These are phyloP conservation scores for Lysandra bellargus DNA, from an alignment of 2,888 invertebrate genomes.

Conservation along the genomic window DNA sequence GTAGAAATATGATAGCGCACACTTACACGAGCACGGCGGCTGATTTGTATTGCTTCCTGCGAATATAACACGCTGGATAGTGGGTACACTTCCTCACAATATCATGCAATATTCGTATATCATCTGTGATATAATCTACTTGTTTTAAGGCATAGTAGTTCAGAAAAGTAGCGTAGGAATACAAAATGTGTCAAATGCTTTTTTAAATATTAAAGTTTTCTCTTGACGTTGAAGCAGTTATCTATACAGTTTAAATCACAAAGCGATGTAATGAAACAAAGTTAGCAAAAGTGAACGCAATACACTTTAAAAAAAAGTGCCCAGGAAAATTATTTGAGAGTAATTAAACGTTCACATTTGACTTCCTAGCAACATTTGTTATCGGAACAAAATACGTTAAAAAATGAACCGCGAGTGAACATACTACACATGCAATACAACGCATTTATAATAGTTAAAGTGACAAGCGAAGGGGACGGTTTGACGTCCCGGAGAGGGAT, in stretches of 20 bases:
- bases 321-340: not conserved
- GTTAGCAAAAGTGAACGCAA: not conserved
- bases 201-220: not conserved
- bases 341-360: not conserved
- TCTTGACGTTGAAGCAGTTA: no score
- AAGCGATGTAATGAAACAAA: not conserved
- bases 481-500: constrained; percentile 34
- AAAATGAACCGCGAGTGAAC: constrained; percentile 10
- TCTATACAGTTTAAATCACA: not conserved
- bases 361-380: not conserved
- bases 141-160: not conserved
- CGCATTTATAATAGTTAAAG: constrained; percentile 37
- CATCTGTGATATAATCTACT: constrained; percentile 6
- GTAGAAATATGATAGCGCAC: constrained; percentile 27
- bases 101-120: constrained; percentile 3
- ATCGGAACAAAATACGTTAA: not conserved
- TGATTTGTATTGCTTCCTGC: constrained; percentile 37
- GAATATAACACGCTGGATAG: constrained; percentile 20
- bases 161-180: not conserved
- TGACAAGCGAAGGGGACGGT: constrained; percentile 35
- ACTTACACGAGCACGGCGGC: constrained; percentile 27
- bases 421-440: constrained; percentile 29
- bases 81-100: constrained; percentile 24
- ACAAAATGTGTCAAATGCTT: not conserved
- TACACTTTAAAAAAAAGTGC: not conserved